Evolutionary conservation across 2,113 vertebrate species (phyloP).

Genomic region (Zosterops japonicus): DNA sequence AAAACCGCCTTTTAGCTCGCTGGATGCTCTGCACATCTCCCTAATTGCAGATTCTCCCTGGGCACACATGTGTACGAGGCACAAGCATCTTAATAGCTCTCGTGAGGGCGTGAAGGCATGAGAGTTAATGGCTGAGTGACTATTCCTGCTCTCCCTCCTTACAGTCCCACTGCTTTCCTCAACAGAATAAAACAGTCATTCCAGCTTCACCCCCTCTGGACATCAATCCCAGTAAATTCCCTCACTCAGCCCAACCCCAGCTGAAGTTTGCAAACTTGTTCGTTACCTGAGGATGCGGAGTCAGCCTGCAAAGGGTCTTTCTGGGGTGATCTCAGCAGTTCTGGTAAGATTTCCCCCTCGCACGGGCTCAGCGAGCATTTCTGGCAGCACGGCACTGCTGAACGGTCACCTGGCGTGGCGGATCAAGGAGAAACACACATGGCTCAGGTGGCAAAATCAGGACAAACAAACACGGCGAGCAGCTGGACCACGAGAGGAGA

Average conservation of each 20-base stretch:
- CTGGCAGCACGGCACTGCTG: slow-evolving; percentile 71
- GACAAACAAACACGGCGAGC: background rate
- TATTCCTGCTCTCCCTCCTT: background rate
- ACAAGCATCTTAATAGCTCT: background rate
- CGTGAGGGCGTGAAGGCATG: background rate
- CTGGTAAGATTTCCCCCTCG: slow-evolving; percentile 60
- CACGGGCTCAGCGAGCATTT: slow-evolving; percentile 75
- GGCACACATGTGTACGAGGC: background rate
- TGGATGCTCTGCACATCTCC: background rate
- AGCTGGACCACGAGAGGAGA: background rate
- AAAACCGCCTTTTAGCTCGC: background rate
- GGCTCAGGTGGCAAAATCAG: slow-evolving; percentile 14
- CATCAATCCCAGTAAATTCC: background rate
- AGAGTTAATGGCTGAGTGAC: background rate
- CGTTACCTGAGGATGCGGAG: slow-evolving; percentile 70
- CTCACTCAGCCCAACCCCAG: background rate
- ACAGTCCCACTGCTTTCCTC: background rate
- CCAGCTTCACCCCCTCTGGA: background rate
- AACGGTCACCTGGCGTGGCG: slow-evolving; percentile 60
- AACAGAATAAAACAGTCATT: background rate
- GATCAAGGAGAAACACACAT: slow-evolving; percentile 46
- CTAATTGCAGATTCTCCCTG: background rate
- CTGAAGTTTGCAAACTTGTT: slow-evolving; percentile 21
- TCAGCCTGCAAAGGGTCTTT: slow-evolving; percentile 70
- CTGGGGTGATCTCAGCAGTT: slow-evolving; percentile 63